Base-by-base conservation (phyloP, 2,113 vertebrate species). In the Alosa alosa region DNA sequence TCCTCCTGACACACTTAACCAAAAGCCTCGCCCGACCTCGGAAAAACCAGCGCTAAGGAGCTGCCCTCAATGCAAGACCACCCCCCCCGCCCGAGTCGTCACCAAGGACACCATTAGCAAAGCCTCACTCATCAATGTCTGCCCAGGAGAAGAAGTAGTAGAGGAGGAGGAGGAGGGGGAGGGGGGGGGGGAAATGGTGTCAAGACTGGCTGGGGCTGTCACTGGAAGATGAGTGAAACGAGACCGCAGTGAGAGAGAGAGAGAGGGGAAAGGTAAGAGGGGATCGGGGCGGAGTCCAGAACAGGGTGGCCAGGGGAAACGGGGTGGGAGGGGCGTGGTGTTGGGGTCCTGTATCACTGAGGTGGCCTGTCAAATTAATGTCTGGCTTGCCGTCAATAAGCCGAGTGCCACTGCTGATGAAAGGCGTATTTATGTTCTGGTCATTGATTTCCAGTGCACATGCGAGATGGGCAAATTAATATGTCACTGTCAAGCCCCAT, bases 341-440 rank as follows among this genome's bases (percentile, higher is more conserved):
- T 1, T 18, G 86, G 47, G 82, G 55, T 86, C 86, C 85, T 4
- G 87, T 52, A 3, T 46, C 46, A 86, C 85, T 25, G 8, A 84
- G 84, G 25, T 75, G 83, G 25, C 81, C 86, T 91, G 89, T 92
- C 89, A 90, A 87, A 87, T 86, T 45, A 88, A 88, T 83, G 88
- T 87, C 81, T 64, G 25, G 81, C 83, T 39, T 31, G 1, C 3
- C 60, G 82, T 91, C 90, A 84, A 90, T 92, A 90, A 90, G 87
- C 82, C 84, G 86, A 85, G 75, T 88, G 87, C 88, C 87, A 83
- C 44, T 72, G 64, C 82, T 82, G 87, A 85, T 90, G 86, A 91
- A 83, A 52, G 84, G 90, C 86, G 86, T 82, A 81, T 82, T 87
- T 57, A 84, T 46, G 85, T 84, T 50, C 85, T 55, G 78, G 31